Conservation (phyloP, 2,113 vertebrate genomes). For the Entelurus aequoreus region DNA sequence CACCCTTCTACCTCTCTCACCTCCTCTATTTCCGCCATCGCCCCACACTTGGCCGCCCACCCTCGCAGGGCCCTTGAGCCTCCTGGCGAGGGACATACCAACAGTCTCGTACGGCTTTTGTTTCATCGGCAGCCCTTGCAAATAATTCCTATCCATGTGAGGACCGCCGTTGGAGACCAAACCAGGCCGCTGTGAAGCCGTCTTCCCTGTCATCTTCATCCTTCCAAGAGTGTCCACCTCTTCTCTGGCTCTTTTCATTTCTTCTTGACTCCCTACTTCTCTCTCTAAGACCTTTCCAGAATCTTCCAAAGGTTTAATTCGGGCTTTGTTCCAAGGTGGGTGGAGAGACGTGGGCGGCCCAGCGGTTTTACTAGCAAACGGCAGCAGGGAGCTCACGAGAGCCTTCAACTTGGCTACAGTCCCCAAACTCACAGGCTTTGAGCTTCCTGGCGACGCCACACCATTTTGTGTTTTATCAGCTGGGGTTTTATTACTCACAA, state of each 20-base stretch:
- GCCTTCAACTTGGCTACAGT: constrained; percentile 62
- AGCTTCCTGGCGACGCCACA: neutral
- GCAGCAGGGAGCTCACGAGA: constrained; percentile 52
- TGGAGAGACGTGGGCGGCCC: constrained; percentile 58
- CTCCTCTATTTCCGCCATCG: constrained; percentile 17
- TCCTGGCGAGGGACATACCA: constrained; percentile 70
- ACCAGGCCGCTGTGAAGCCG: constrained; percentile 53
- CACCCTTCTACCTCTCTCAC: constrained; percentile 21
- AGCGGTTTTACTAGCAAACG: constrained; percentile 34
- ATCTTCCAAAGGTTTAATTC: constrained; percentile 75
- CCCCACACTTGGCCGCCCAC: constrained; percentile 47
- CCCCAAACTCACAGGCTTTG: constrained; percentile 23
- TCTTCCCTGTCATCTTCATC: constrained; percentile 7
- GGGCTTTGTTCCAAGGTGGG: constrained; percentile 81
- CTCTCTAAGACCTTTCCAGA: constrained; percentile 3
- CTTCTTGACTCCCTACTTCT: neutral
- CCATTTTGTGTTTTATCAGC: neutral
- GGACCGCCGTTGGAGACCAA: constrained; percentile 56
- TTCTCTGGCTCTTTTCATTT: constrained; percentile 9
- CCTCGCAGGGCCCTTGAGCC: constrained; percentile 54
- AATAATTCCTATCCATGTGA: constrained; percentile 76
- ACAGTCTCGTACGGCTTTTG: constrained; percentile 67
- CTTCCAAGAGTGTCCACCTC: constrained; percentile 16
- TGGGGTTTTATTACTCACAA: constrained; percentile 14
- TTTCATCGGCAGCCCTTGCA: constrained; percentile 71